Conservation (phyloP, 2,113 vertebrate genomes). For the human (Homo sapiens) region DNA sequence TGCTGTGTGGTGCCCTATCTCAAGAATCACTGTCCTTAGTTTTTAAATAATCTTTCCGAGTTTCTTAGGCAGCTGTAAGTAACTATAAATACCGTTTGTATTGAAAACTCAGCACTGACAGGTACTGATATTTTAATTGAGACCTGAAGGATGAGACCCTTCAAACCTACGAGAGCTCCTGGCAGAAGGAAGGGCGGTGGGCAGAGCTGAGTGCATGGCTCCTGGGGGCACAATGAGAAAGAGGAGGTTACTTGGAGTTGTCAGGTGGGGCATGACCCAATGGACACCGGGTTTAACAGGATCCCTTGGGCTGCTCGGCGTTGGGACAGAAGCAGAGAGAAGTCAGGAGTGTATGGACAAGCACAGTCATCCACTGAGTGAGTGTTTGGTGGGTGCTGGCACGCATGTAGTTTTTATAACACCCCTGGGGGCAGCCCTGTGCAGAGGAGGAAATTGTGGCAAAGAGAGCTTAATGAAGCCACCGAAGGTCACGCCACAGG, state of each 20-base stretch:
- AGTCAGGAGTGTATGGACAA: not conserved
- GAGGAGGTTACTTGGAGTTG: fast-evolving
- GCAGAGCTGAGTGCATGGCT: not conserved
- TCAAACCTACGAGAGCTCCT: not conserved
- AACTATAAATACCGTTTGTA: not conserved
- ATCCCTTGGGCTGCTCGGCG: not conserved
- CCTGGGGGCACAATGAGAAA: not conserved
- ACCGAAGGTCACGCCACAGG: not conserved
- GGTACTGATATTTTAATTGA: not conserved
- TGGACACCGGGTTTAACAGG: not conserved
- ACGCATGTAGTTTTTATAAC: fast-evolving
- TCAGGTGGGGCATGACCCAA: fast-evolving
- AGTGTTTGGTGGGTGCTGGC: too few relatives aligned
- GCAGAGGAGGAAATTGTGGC: not conserved
- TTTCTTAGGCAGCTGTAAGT: not conserved
- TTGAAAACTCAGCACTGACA: not conserved
- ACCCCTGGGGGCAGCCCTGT: too few relatives aligned
- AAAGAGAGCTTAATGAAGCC: not conserved
- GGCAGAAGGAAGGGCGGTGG: not conserved
- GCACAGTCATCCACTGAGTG: fast-evolving
- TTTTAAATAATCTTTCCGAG: not conserved
- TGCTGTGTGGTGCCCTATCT: fast-evolving
- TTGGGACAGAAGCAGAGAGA: not conserved
- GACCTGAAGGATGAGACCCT: not conserved
- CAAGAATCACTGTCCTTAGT: not conserved